These are phyloP conservation scores for Chaenogobius annularis DNA, from an alignment of 2,113 vertebrate genomes.

Conservation along the genomic window DNA sequence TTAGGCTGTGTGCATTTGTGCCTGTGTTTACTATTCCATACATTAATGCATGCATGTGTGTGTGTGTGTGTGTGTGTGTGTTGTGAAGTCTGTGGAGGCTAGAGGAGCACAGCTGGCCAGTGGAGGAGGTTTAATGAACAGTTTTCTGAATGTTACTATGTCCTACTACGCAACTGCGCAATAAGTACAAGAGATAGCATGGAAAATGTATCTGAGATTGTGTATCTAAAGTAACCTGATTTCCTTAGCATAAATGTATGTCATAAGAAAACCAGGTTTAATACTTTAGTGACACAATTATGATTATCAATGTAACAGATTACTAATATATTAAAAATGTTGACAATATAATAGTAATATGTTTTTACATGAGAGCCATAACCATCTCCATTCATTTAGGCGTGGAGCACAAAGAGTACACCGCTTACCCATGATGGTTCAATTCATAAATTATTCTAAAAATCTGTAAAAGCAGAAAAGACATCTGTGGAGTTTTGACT, in stretches of 20 bases:
- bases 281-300: too few relatives aligned
- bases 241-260: neutral
- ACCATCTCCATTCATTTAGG: neutral
- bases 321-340: too few relatives aligned
- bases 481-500: constrained; percentile 20
- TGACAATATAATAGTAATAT: too few relatives aligned
- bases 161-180: neutral
- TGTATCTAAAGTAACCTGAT: neutral
- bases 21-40: constrained; percentile 20
- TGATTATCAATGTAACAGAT: too few relatives aligned
- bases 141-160: constrained; percentile 9
- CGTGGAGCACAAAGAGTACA: neutral
- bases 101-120: constrained; percentile 14
- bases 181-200: neutral
- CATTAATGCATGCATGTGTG: neutral
- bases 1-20: constrained; percentile 13
- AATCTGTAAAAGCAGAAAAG: neutral
- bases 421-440: neutral
- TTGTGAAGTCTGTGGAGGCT: constrained; percentile 11
- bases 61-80: neutral
- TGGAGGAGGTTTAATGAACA: constrained; percentile 14
- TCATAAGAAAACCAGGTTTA: too few relatives aligned
- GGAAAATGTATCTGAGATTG: neutral
- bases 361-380: neutral
- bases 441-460: neutral